Percentiles rank a stretch among this genome's conserved stretches.
phyloP scores from a whole-genome alignment of 2,113 vertebrate genomes.

The Oreochromis tanganicae region DNA sequence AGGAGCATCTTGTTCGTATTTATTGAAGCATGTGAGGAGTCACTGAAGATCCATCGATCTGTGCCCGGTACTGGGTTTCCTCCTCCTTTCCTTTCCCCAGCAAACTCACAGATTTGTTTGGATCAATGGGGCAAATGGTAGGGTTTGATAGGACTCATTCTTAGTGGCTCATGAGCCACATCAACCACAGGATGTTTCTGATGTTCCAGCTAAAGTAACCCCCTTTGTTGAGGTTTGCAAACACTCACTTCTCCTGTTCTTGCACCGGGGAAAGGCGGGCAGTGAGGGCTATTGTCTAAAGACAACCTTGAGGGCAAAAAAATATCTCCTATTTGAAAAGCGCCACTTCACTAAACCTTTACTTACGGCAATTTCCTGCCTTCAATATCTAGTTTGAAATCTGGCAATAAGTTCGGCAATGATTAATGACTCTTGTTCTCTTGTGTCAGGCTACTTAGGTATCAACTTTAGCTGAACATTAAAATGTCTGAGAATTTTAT shows the following conservation, averaged over 20 bases:
- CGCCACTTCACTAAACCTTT: not conserved
- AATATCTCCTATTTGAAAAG: not conserved
- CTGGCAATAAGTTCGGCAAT: not conserved
- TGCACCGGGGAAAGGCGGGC: fast-evolving
- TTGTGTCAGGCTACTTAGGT: not conserved
- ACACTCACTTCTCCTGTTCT: not conserved
- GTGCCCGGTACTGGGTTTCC: conserved; percentile 10
- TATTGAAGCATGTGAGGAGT: not conserved
- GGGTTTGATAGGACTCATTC: conserved; percentile 37
- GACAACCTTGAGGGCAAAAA: not conserved
- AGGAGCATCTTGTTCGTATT: not conserved
- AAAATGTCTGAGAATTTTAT: not conserved
- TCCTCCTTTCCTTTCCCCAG: not conserved
- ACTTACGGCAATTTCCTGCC: conserved; percentile 5
- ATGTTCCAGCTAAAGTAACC: not conserved
- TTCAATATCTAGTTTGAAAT: not conserved
- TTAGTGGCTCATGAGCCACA: conserved; percentile 1
- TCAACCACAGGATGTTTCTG: not conserved
- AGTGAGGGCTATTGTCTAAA: not conserved
- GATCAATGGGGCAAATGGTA: conserved; percentile 42
- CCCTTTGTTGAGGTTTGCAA: not conserved
- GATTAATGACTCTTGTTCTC: not conserved
- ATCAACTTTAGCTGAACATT: not conserved
- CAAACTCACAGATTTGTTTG: not conserved
- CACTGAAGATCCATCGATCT: conserved; percentile 40